These are phyloP conservation scores for Euplexia lucipara DNA, from an alignment of 2,888 invertebrate genomes.

Conservation along the genomic window DNA sequence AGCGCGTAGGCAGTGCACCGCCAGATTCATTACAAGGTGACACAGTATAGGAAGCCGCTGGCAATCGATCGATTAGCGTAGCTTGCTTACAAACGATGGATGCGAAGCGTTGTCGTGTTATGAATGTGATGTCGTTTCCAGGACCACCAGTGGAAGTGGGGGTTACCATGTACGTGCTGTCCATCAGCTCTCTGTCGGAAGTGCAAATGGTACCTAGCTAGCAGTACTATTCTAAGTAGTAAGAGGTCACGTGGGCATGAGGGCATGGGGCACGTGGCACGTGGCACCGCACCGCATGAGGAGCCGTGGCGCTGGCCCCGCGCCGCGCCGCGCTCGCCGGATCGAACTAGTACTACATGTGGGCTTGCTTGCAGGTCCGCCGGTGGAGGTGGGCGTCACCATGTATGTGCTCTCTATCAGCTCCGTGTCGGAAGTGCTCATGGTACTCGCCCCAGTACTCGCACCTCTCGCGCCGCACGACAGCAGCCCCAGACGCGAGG, in stretches of 20 bases:
- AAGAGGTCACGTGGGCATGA: constrained; percentile 61
- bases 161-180: constrained; percentile 96
- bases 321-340: constrained; percentile 47
- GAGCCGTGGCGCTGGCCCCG: constrained; percentile 35
- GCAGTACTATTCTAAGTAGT: constrained; percentile 60
- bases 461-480: constrained; percentile 73
- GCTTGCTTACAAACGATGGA: constrained; percentile 43
- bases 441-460: constrained; percentile 93
- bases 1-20: constrained; percentile 2
- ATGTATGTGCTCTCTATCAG: constrained; percentile 99
- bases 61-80: constrained; percentile 20
- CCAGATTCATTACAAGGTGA: background rate
- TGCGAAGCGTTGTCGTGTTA: constrained; percentile 57
- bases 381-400: constrained; percentile 99
- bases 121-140: constrained; percentile 79
- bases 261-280: constrained; percentile 57
- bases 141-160: constrained; percentile 96
- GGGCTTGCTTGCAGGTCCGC: constrained; percentile 96
- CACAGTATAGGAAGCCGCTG: constrained; percentile 21
- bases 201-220: constrained; percentile 92
- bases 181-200: constrained; percentile 96
- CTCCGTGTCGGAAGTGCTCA: constrained; percentile 99
- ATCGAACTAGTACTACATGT: constrained; percentile 92
- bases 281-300: constrained; percentile 58
- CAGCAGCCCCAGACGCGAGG: constrained; percentile 90